Percentiles rank a stretch among this genome's conserved stretches.
phyloP scores from a whole-genome alignment of 2,113 vertebrate species.

The Hucho hucho region DNA sequence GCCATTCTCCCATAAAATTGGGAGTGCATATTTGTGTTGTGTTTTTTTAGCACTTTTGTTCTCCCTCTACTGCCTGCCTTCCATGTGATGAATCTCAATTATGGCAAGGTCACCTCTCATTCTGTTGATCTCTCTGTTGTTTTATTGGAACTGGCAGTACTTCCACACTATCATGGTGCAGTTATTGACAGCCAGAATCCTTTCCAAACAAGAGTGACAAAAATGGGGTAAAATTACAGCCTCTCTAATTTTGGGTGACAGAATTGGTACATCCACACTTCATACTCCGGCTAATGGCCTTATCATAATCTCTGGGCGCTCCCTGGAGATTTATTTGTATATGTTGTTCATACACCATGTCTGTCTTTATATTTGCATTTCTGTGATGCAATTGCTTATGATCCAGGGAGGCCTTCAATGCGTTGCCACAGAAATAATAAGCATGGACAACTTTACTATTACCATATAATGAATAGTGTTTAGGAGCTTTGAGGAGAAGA shows the following conservation, averaged over 20 bases:
- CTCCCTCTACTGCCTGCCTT: conserved; percentile 58
- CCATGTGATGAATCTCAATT: conserved; percentile 81
- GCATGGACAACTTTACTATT: conserved; percentile 1
- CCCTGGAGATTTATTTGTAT: conserved; percentile 54
- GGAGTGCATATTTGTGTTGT: conserved; percentile 62
- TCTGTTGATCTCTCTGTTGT: conserved; percentile 69
- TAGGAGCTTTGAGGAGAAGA: conserved; percentile 2
- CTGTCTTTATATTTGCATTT: conserved; percentile 4
- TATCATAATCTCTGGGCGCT: conserved; percentile 45
- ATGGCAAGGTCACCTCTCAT: conserved; percentile 82
- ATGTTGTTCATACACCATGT: conserved; percentile 18
- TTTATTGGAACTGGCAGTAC: conserved; percentile 80
- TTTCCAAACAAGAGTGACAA: conserved; percentile 62
- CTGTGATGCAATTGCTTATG: conserved; percentile 8
- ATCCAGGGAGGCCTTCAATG: background rate
- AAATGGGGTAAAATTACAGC: conserved; percentile 47
- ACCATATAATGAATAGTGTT: conserved; percentile 27
- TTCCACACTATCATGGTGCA: conserved; percentile 74
- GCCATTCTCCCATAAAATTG: conserved; percentile 51
- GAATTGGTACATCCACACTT: conserved; percentile 52
- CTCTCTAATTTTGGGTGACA: conserved; percentile 59
- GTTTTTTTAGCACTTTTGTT: conserved; percentile 31
- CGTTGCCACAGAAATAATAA: background rate
- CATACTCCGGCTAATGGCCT: conserved; percentile 55
- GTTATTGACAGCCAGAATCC: conserved; percentile 75